Evolutionary conservation across 2,797 vertebrate species (phyloP).

Genomic region (Lithobates pipiens): DNA sequence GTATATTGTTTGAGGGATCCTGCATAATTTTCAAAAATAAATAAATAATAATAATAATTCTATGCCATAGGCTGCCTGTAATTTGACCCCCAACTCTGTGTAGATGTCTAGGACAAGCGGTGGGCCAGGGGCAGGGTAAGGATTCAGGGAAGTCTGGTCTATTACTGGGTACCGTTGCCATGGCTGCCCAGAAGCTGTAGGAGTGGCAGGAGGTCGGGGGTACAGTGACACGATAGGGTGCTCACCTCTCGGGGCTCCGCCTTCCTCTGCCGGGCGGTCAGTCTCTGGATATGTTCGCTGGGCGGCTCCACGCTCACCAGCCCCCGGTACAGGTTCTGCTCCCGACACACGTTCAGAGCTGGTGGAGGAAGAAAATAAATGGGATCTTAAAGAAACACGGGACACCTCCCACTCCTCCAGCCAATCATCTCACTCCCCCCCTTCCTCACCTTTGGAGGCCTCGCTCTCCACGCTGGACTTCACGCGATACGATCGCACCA

Average conservation of each 20-base stretch:
- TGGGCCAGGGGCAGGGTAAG: no score
- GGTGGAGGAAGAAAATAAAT: not conserved
- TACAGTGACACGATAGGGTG: no score
- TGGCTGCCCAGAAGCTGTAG: no score
- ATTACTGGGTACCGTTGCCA: not conserved
- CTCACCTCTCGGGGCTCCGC: constrained; percentile 29
- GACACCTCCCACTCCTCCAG: not conserved
- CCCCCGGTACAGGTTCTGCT: constrained; percentile 37
- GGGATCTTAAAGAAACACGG: not conserved
- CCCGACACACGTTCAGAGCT: constrained; percentile 43
- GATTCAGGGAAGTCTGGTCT: no score
- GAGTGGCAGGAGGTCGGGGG: no score
- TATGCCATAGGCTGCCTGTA: not conserved
- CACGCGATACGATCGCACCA: constrained; percentile 7
- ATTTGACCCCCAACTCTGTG: not conserved
- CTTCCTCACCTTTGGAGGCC: constrained; percentile 39
- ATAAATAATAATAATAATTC: no score
- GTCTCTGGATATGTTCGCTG: constrained; percentile 22
- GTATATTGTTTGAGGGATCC: no score
- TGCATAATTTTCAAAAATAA: no score
- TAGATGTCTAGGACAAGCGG: no score
- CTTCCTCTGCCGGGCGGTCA: constrained; percentile 14
- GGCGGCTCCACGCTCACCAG: constrained; percentile 49
- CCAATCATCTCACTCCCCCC: not conserved
- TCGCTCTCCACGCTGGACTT: constrained; percentile 39